Evolutionary conservation across 2,888 invertebrate genomes (phyloP), one percentile per base, ranked within the genome.

Genomic region (Zygogramma bicolorata): DNA sequence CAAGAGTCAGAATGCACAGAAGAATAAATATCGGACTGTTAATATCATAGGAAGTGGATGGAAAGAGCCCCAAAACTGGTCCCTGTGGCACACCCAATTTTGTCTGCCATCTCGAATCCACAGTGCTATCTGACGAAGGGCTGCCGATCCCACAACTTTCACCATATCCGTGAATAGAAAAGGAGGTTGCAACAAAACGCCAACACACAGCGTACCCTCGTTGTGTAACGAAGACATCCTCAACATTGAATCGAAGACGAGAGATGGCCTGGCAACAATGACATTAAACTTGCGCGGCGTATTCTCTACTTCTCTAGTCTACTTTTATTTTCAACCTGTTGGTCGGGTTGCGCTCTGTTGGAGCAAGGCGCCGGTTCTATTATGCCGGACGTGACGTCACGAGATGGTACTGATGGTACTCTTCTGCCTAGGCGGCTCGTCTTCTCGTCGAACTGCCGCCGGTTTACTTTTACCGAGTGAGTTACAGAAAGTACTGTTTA

Each of bases 251-350:
- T 27, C n/a, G 6, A 27, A 53, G 53, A 53, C 25, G 53, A 53
- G 18, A 42, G n/a, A 25, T 53, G 25, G 53, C 53, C 25, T 27
- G 53, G 53, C 53, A 25, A 22, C 53, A 53, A 25, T 53, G 27
- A 46, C 46, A 46, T 46, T 46, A 83, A 83, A 83, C 83, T 84
- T 79, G 81, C 73, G 66, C 68, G 60, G 70, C 70, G 61, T 71
- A 77, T 46, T 40, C 72, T 71, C 65, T 74, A 77, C 75, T 46
- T 40, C 72, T 71, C 65, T 74, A 77, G 71, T 73, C 79, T 79
- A 82, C 82, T 82, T 82, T 82, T 82, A 80, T 81, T 82, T 82
- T 81, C 82, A 77, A 81, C 80, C 80, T 80, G 79, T 79, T 79
- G 79, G 77, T 42, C 57, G 8, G 63, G 65, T 65, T 76, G 78